phyloP scores from a whole-genome alignment of 53 echinoderm and acorn worm species.

The Echinarachnius parma region DNA sequence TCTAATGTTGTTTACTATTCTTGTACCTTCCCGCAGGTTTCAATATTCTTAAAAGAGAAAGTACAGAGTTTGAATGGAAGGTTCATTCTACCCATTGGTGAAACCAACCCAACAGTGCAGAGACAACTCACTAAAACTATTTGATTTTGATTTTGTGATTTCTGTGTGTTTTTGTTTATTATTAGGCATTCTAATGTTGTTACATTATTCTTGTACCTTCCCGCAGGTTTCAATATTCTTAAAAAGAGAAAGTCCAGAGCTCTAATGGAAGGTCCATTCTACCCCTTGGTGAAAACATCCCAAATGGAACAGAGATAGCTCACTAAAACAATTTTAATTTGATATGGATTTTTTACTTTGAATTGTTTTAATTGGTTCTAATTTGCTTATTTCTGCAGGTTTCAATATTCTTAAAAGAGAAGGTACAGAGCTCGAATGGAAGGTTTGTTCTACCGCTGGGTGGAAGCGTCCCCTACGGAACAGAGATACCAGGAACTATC shows the following conservation, averaged over 20 bases:
- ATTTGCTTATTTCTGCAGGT: slow-evolving; percentile 49
- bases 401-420: slow-evolving; percentile 96
- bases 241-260: slow-evolving; percentile 95
- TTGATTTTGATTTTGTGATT: no score
- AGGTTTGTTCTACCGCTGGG: slow-evolving; percentile 67
- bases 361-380: not conserved
- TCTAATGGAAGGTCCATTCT: slow-evolving; percentile 89
- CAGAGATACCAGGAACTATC: slow-evolving; percentile 92
- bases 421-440: slow-evolving; percentile 96
- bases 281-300: slow-evolving; percentile 64
- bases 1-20: no score
- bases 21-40: no score
- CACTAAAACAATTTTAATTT: no score
- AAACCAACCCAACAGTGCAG: slow-evolving; percentile 80
- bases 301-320: slow-evolving; percentile 91
- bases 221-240: slow-evolving; percentile 97
- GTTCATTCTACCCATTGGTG: slow-evolving; percentile 67
- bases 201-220: no score
- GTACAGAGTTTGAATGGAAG: slow-evolving; percentile 96
- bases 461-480: slow-evolving; percentile 84
- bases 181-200: no score
- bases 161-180: no score
- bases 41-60: slow-evolving; percentile 96
- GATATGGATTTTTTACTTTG: no score
- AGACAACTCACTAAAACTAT: no score